These are phyloP conservation scores for Progne subis DNA, from an alignment of 2,113 vertebrate species.

Conservation along the genomic window DNA sequence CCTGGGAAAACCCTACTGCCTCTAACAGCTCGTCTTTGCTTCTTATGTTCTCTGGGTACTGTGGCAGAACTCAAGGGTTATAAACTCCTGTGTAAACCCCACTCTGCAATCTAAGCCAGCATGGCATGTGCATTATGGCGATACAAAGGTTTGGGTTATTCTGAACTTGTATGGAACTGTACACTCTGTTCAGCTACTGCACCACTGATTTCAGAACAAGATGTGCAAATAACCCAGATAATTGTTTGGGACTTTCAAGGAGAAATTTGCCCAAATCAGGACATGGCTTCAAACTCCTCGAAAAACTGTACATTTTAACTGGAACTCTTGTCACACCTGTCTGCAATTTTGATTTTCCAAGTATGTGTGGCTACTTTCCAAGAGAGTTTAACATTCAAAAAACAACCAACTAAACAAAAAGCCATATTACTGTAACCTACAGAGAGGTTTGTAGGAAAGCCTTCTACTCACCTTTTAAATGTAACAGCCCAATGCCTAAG, in stretches of 20 bases:
- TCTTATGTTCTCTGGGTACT: background rate
- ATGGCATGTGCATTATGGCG: background rate
- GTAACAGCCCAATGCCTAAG: background rate
- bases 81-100: background rate
- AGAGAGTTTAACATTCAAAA: background rate
- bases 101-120: background rate
- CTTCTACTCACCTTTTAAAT: background rate
- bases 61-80: background rate
- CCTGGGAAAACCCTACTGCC: background rate
- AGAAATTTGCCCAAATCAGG: background rate
- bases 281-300: background rate
- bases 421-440: background rate
- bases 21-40: background rate
- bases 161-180: background rate
- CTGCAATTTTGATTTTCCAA: background rate
- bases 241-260: background rate
- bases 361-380: background rate
- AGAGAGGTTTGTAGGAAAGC: background rate
- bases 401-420: background rate
- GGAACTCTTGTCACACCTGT: background rate
- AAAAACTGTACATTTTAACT: background rate
- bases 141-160: background rate
- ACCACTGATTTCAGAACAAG: background rate
- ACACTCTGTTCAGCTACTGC: background rate
- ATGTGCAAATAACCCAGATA: background rate